Evolutionary conservation across 2,113 vertebrate genomes (phyloP), one percentile per base, ranked within the genome.

Genomic region (Thymallus thymallus): DNA sequence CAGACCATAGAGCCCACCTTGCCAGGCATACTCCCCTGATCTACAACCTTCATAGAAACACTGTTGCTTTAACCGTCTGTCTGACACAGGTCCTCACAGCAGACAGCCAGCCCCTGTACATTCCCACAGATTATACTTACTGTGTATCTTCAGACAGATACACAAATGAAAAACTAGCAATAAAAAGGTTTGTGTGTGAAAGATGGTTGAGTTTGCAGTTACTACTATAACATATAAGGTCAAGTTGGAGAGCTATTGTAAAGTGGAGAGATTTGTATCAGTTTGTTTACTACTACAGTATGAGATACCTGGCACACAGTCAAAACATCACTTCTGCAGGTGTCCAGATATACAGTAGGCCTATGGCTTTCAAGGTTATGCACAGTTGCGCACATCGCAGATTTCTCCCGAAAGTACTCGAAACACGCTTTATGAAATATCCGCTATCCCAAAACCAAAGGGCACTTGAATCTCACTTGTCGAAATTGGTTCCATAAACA

Each of bases 141-240:
- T 63, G 78, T 41, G 65, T 75, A 76, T 79, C 77, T 77, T 68
- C 55, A 74, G 10, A 81, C 56, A 61, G 55, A 68, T n/a, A 60
- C 24, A 68, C 26, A 76, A 64, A 35, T 35, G 29, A 51, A 29
- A 20, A 68, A 30, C 56, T 6, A 65, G 14, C 30, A 24, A 46
- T 23, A 58, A 30, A 74, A 60, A 56, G 23, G 13, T 45, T 58
- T 29, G 68, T 24, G 68, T 70, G 26, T 46, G 61, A 64, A 29
- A 64, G 16, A 63, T 63, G 61, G 62, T 26, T 64, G 24, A 64
- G 62, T 64, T 24, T 66, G 30, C 64, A 66, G 64, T 66, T 35
- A 20, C 63, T 35, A 9, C 63, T 66, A 14, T 35, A 32, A 32
- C 63, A 66, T n/a, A 18, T 66, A 66, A 24, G 20, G 7, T 5